A percentile compares a stretch with the other conserved stretches of the same genome.
phyloP scores from a whole-genome alignment of 1,140 invertebrate species.

The Proctacanthus coquilletti region DNA sequence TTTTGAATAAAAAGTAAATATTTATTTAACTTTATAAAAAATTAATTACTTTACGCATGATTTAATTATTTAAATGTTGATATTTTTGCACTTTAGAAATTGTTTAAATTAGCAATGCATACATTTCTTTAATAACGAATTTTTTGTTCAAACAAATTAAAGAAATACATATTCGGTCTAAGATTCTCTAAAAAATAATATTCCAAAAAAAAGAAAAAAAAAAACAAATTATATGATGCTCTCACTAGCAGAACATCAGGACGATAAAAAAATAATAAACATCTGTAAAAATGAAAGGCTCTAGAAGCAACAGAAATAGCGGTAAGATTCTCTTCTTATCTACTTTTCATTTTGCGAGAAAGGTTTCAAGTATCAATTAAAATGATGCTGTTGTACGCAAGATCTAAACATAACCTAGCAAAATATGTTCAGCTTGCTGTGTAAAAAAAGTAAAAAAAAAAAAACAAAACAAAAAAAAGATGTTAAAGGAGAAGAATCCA shows the following conservation, averaged over 20 bases:
- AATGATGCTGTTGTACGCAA: conserved; percentile 8
- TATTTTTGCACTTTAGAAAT: background rate
- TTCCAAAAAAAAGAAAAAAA: conserved; percentile 8
- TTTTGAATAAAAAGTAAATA: background rate
- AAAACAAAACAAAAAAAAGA: conserved; percentile 14
- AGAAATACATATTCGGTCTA: background rate
- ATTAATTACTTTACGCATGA: conserved; percentile 8
- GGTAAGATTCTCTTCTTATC: conserved; percentile 3
- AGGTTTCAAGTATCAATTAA: conserved; percentile 8
- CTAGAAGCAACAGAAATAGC: conserved; percentile 7
- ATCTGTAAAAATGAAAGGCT: conserved; percentile 6
- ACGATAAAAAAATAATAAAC: conserved; percentile 1
- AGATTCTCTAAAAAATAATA: conserved; percentile 18
- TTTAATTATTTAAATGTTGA: conserved; percentile 6
- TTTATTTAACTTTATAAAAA: conserved; percentile 10
- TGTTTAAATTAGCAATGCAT: conserved; percentile 6
- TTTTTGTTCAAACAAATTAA: background rate
- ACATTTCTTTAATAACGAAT: background rate
- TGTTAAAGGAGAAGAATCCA: too few species aligned
- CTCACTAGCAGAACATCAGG: background rate
- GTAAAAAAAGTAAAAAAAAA: conserved; percentile 10
- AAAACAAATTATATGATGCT: background rate
- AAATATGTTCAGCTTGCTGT: conserved; percentile 1
- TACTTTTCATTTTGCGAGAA: conserved; percentile 9
- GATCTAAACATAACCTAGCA: conserved; percentile 6